A percentile compares a stretch with the other conserved stretches of the same genome.
Evolutionary conservation across 2,888 invertebrate genomes (phyloP).

Genomic region (Clivina fossor): DNA sequence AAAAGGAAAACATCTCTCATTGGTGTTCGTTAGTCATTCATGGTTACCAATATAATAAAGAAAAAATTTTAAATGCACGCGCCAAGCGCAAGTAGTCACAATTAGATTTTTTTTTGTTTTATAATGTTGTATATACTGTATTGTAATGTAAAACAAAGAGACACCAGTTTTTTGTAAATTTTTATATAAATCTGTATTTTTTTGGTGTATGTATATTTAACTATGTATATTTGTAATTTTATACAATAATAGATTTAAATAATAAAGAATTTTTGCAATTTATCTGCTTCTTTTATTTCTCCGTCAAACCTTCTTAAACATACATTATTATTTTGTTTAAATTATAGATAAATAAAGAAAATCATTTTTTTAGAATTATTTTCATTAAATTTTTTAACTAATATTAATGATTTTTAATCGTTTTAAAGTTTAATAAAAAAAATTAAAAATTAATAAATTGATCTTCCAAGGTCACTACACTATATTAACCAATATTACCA

Average conservation of each 20-base stretch:
- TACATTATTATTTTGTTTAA: no score
- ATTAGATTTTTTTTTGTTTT: constrained; percentile 29
- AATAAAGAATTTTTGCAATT: constrained; percentile 32
- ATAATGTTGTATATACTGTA: constrained; percentile 30
- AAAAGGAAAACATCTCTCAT: constrained; percentile 32
- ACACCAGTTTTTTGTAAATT: constrained; percentile 30
- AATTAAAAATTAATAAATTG: no score
- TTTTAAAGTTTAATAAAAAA: no score
- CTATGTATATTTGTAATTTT: constrained; percentile 32
- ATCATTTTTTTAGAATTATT: no score
- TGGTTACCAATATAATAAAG: constrained; percentile 32
- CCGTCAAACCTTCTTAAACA: no score
- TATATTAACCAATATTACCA: no score
- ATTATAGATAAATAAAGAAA: no score
- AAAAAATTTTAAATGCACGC: constrained; percentile 20
- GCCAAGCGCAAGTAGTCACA: constrained; percentile 28
- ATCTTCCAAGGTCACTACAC: no score
- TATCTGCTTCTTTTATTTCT: constrained; percentile 12
- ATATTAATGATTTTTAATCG: no score
- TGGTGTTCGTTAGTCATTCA: constrained; percentile 33
- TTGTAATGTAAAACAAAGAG: constrained; percentile 12
- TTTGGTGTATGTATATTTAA: constrained; percentile 33
- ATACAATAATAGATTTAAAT: constrained; percentile 27
- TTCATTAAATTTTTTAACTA: no score
- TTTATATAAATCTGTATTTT: constrained; percentile 32